These are phyloP conservation scores for Chaenodraco wilsoni DNA, from an alignment of 2,797 vertebrate species.

Conservation along the genomic window DNA sequence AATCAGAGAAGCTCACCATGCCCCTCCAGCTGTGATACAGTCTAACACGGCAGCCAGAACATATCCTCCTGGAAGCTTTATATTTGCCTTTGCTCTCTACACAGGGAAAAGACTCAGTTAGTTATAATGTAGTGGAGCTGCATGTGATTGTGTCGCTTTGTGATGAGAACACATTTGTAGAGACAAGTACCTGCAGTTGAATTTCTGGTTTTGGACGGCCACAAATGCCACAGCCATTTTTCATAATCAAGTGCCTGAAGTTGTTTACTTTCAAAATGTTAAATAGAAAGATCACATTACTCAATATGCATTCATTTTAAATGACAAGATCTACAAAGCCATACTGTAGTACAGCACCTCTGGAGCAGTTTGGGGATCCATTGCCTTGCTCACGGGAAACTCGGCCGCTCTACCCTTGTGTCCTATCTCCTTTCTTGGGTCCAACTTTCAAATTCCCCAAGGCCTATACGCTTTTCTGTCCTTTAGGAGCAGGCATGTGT, in stretches of 20 bases:
- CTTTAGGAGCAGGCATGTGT: background rate
- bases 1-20: conserved; percentile 2
- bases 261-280: no score
- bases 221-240: background rate
- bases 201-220: background rate
- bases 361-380: no score
- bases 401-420: no score
- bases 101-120: conserved; percentile 48
- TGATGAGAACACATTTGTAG: conserved; percentile 23
- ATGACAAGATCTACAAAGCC: no score
- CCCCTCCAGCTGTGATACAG: conserved; percentile 36
- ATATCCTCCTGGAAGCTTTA: conserved; percentile 39
- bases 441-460: no score
- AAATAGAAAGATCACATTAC: no score
- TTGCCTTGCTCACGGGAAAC: no score
- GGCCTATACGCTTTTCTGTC: no score
- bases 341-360: no score
- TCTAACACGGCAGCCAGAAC: conserved; percentile 18
- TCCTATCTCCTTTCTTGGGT: no score
- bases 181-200: conserved; percentile 11
- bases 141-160: conserved; percentile 24
- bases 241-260: no score
- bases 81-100: conserved; percentile 42
- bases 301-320: no score
- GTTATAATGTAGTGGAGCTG: conserved; percentile 55